Evolutionary conservation across 2,113 vertebrate species (phyloP).

Genomic region (Prinia subflava): DNA sequence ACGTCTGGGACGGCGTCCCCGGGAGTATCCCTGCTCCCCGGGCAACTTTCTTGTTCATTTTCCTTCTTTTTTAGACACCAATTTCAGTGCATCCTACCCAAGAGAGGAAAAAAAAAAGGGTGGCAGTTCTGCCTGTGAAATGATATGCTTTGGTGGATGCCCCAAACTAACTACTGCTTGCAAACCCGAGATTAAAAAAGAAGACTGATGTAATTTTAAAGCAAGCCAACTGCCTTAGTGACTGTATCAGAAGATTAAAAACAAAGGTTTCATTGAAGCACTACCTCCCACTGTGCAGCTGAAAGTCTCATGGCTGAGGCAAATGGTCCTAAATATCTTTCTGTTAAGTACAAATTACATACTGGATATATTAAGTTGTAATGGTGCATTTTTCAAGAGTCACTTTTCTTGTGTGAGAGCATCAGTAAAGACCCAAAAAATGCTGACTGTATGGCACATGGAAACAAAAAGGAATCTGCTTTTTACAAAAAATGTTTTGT

Average conservation of each 20-base stretch:
- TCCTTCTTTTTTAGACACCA: not conserved
- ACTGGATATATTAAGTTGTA: constrained; percentile 80
- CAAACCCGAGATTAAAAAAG: constrained; percentile 14
- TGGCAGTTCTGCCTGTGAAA: not conserved
- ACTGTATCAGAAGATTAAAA: constrained; percentile 73
- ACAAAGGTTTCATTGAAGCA: constrained; percentile 83
- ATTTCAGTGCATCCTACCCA: not conserved
- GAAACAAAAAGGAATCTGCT: constrained; percentile 45
- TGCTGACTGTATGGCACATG: not conserved
- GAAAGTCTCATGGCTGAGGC: constrained; percentile 69
- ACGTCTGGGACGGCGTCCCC: rapidly evolving
- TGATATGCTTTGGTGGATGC: not conserved
- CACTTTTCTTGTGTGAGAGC: constrained; percentile 54
- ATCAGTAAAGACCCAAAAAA: not conserved
- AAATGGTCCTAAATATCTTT: constrained; percentile 76
- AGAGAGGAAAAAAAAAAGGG: not conserved
- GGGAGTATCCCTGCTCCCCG: rapidly evolving
- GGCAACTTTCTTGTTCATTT: not conserved
- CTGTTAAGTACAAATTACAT: constrained; percentile 86
- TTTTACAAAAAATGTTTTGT: constrained; percentile 44
- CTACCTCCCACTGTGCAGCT: constrained; percentile 79
- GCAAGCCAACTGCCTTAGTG: constrained; percentile 67
- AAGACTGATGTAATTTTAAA: constrained; percentile 71
- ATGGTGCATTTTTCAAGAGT: constrained; percentile 76
- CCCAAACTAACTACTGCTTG: not conserved